These are phyloP conservation scores for Amiota mariae DNA, from an alignment of 2,888 invertebrate species.

Conservation along the genomic window DNA sequence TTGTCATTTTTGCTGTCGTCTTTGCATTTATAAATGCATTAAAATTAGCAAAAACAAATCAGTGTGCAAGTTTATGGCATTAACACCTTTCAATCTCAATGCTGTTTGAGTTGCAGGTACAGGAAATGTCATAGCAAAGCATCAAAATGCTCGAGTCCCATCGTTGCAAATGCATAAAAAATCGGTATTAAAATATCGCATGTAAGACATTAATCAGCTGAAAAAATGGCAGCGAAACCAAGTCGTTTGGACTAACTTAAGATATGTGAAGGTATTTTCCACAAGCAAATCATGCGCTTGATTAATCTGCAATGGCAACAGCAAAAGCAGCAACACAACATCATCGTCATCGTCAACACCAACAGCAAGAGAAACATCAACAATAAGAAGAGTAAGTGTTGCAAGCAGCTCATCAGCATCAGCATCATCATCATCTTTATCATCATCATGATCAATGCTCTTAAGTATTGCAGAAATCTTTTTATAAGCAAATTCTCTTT, in stretches of 20 bases:
- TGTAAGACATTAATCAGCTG: slow-evolving; percentile 66
- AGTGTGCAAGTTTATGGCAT: slow-evolving; percentile 65
- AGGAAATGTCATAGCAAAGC: slow-evolving; percentile 60
- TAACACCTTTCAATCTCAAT: slow-evolving; percentile 64
- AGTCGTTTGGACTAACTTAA: neutral
- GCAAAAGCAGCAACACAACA: neutral
- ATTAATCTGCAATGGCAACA: slow-evolving; percentile 58
- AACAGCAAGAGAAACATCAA: neutral
- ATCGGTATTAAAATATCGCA: slow-evolving; percentile 67
- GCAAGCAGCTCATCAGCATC: neutral
- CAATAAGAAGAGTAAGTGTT: no score
- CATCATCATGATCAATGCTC: neutral
- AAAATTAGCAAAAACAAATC: slow-evolving; percentile 64
- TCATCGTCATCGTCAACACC: neutral
- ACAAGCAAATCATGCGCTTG: slow-evolving; percentile 53
- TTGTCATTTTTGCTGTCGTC: slow-evolving; percentile 58
- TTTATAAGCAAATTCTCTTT: slow-evolving; percentile 53
- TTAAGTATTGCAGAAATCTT: slow-evolving; percentile 36
- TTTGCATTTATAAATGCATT: slow-evolving; percentile 60
- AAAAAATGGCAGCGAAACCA: slow-evolving; percentile 58
- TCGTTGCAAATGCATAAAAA: slow-evolving; percentile 62
- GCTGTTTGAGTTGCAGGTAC: slow-evolving; percentile 52
- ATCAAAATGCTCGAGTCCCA: slow-evolving; percentile 29
- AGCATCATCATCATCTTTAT: neutral
- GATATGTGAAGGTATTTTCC: slow-evolving; percentile 37